Base-by-base conservation (phyloP, 2,797 vertebrate species). In the Peromyscus melanophrys region DNA sequence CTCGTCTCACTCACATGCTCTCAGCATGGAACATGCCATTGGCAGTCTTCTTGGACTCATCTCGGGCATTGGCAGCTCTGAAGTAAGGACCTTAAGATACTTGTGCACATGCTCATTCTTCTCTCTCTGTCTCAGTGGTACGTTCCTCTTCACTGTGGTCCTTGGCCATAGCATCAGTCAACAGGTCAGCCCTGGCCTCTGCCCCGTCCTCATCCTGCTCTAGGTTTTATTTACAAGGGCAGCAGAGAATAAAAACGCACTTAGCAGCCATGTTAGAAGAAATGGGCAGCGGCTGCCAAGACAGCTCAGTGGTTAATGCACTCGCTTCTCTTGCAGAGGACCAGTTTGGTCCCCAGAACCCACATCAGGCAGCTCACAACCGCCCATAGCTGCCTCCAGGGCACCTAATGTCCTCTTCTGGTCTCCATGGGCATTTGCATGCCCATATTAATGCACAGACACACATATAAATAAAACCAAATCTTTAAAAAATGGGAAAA, bases 71-170 rank as follows among this genome's bases (percentile, higher is more conserved):
- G 96, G 99, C 99, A 99, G 97, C 98, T 99, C 99, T 0, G 99
- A 99, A 97, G 99, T 99, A 57, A 99, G 98, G 97, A 99, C 99
- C 96, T 99, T 99, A 97, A 99, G 99, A 97, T 99, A 99, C 97
- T 99, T 99, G 99, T 99, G 99, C 95, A 99, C 98, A 76, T 99
- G 98, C 69, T 99, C 99, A 0, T 99, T 99, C 98, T 99, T 99
- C 99, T 99, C 99, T 99, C 99, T 99, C 99, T 0, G 99, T 99
- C 96, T 99, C 99, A 0, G 99, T 99, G 98, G 99, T 99, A 75
- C 99, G 99, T 90, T 99, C 99, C 98, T 99, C 99, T 97, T 99
- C 99, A 0, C 99, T 99, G 98, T 99, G 99, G 98, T 99, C 99
- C 97, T 99, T 99, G 98, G 99, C 99, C 10, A 99, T 99, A 71